Evolutionary conservation across 92 coral and sea anemone species (phyloP).

Genomic region (Galaxea fascicularis): DNA sequence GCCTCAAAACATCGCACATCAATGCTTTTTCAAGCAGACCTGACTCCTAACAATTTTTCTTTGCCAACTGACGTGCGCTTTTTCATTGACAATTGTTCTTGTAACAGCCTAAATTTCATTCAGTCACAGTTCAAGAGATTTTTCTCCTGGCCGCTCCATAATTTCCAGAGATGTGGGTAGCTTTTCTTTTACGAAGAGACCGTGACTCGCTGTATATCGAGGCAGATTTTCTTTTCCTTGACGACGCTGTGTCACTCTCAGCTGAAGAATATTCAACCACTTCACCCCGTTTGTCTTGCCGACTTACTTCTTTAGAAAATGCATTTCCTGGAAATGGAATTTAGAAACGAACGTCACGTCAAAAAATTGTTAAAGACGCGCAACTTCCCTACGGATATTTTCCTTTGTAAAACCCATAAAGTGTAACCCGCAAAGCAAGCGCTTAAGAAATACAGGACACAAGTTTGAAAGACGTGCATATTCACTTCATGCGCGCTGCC

Average conservation of each 20-base stretch:
- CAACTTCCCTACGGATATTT: not conserved
- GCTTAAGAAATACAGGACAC: too few species aligned
- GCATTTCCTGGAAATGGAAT: slow-evolving; percentile 17
- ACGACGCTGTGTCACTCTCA: not conserved
- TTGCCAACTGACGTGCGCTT: too few species aligned
- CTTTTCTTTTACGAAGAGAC: slow-evolving; percentile 17
- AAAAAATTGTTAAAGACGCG: not conserved
- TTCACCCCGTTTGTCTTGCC: not conserved
- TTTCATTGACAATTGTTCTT: too few species aligned
- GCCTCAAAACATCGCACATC: too few species aligned
- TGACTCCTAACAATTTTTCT: too few species aligned
- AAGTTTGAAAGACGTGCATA: too few species aligned
- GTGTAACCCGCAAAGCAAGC: too few species aligned
- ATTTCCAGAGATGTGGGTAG: not conserved
- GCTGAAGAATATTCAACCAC: not conserved
- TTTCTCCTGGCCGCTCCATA: too few species aligned
- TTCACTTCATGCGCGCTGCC: too few species aligned
- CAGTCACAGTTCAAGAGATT: too few species aligned
- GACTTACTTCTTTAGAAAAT: slow-evolving; percentile 21
- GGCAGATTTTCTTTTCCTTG: slow-evolving; percentile 19
- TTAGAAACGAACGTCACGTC: not conserved
- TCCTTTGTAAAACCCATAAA: not conserved
- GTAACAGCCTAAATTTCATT: too few species aligned
- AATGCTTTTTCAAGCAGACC: too few species aligned
- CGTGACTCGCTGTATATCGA: not conserved